phyloP scores from a whole-genome alignment of 2,797 vertebrate species.

The Chiloscyllium punctatum region DNA sequence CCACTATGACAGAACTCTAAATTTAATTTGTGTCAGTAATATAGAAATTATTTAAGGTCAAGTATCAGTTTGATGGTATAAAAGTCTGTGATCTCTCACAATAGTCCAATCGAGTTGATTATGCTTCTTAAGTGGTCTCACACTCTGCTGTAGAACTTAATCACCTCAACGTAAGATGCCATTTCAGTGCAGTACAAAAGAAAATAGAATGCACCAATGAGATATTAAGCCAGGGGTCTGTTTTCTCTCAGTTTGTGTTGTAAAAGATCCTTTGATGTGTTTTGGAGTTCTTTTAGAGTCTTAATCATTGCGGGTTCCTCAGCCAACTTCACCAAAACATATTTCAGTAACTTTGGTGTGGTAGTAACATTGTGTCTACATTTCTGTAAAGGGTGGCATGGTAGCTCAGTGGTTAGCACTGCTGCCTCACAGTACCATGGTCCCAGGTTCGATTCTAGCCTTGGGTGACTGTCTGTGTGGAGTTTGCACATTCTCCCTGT shows the following conservation, averaged over 20 bases:
- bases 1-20: neutral
- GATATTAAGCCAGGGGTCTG: neutral
- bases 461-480: no score
- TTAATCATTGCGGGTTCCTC: neutral
- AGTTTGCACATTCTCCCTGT: no score
- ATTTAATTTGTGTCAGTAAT: neutral
- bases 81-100: neutral
- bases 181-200: neutral
- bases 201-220: neutral
- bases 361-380: neutral
- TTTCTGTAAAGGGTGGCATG: neutral
- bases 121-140: neutral
- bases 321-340: neutral
- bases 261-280: neutral
- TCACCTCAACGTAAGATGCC: neutral
- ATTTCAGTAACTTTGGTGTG: neutral
- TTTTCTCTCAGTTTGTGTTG: neutral
- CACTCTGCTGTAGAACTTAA: neutral
- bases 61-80: neutral
- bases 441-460: no score
- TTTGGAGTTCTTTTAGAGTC: neutral
- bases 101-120: neutral
- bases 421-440: no score
- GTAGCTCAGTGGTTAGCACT: no score
- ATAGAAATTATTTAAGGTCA: neutral